phyloP scores from a whole-genome alignment of 2,888 invertebrate species.

The Aphidius colemani region DNA sequence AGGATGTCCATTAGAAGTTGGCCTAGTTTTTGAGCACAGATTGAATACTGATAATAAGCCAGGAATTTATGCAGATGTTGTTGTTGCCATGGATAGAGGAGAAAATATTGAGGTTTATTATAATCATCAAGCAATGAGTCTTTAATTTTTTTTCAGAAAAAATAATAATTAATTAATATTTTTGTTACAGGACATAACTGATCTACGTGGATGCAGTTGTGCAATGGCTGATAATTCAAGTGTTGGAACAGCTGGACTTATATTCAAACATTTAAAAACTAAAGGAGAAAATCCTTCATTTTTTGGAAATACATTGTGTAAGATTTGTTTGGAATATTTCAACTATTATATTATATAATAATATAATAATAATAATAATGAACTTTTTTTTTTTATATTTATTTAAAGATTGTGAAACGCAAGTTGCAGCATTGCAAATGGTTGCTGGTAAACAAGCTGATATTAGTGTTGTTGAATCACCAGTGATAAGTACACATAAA shows the following conservation, averaged over 20 bases:
- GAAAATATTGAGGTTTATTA: slow-evolving; percentile 40
- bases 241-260: slow-evolving; percentile 41
- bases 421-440: slow-evolving; percentile 50
- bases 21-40: slow-evolving; percentile 49
- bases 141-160: not conserved
- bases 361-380: not conserved
- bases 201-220: slow-evolving; percentile 49
- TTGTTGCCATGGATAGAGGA: slow-evolving; percentile 44
- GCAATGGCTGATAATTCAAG: slow-evolving; percentile 44
- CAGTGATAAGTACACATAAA: slow-evolving; percentile 46
- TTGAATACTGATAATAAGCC: slow-evolving; percentile 44
- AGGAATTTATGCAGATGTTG: slow-evolving; percentile 45
- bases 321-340: slow-evolving; percentile 1
- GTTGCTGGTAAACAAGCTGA: slow-evolving; percentile 50
- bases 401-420: slow-evolving; percentile 44
- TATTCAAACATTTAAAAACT: slow-evolving; percentile 42
- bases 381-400: not conserved
- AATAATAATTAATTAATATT: not conserved
- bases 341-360: not conserved
- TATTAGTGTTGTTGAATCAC: slow-evolving; percentile 47
- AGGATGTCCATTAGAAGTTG: slow-evolving; percentile 45
- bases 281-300: slow-evolving; percentile 51
- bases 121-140: slow-evolving; percentile 15
- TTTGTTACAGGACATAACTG: slow-evolving; percentile 41
- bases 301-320: slow-evolving; percentile 51